phyloP scores from a whole-genome alignment of 2,888 invertebrate species.

The Antheraea assamensis region DNA sequence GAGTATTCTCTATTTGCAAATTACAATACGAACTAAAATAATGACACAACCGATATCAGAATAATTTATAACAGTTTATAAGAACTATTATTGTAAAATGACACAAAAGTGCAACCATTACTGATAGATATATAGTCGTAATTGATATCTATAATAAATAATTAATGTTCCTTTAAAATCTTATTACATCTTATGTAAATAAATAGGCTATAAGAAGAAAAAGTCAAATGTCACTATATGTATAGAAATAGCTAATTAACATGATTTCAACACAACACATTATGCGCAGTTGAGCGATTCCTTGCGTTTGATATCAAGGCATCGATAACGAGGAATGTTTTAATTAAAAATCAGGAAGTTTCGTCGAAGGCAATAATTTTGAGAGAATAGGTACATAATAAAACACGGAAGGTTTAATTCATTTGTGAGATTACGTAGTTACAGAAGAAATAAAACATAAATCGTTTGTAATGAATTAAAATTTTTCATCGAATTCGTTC shows the following conservation, averaged over 20 bases:
- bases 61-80: no score
- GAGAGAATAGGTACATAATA: not conserved
- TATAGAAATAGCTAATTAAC: constrained; percentile 14
- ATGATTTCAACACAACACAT: constrained; percentile 14
- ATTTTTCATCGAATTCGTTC: not conserved
- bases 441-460: not conserved
- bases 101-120: no score
- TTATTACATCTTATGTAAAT: not conserved
- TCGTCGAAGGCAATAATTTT: not conserved
- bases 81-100: no score
- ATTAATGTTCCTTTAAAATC: not conserved
- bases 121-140: no score
- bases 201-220: not conserved
- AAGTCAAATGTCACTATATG: not conserved
- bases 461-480: constrained; percentile 3
- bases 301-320: not conserved
- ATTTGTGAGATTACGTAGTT: not conserved
- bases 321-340: not conserved
- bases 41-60: no score
- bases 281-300: constrained; percentile 9
- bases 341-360: constrained; percentile 9
- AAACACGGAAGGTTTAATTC: not conserved
- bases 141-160: no score
- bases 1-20: no score
- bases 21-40: no score